Percentiles rank a stretch among this genome's conserved stretches.
phyloP scores from a whole-genome alignment of 2,888 invertebrate species.

The Watsonalla binaria region DNA sequence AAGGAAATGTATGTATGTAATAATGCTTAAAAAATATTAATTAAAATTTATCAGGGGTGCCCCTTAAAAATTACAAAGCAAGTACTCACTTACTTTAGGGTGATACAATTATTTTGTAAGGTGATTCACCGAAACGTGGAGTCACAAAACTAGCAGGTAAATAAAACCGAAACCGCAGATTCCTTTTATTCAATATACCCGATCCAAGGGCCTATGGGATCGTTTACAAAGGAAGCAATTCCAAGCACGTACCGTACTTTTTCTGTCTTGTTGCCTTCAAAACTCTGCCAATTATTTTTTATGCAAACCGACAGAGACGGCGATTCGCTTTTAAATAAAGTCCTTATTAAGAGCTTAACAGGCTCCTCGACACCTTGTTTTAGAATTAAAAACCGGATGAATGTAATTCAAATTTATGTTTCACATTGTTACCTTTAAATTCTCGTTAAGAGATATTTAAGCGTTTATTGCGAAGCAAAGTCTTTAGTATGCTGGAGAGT shows the following conservation, averaged over 20 bases:
- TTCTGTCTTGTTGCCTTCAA: background rate
- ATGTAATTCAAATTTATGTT: slow-evolving; percentile 12
- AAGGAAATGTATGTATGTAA: no score
- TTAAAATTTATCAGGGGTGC: no score
- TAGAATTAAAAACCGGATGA: slow-evolving; percentile 21
- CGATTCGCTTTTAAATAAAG: slow-evolving; percentile 17
- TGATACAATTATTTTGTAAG: no score
- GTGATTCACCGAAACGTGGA: no score
- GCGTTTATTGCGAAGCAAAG: background rate
- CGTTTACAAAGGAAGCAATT: background rate
- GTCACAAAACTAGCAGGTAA: background rate
- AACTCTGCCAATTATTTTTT: slow-evolving; percentile 10
- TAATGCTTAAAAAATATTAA: no score
- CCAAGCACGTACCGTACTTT: background rate
- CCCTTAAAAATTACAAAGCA: no score
- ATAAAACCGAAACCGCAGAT: background rate
- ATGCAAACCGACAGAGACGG: slow-evolving; percentile 16
- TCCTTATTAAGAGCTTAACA: slow-evolving; percentile 25
- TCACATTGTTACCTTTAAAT: background rate
- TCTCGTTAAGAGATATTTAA: background rate
- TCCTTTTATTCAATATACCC: background rate
- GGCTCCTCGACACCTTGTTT: slow-evolving; percentile 22
- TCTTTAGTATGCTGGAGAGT: background rate
- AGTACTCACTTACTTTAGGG: no score
- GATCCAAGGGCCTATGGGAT: no score